A percentile compares a stretch with the other conserved stretches of the same genome.
phyloP scores from a whole-genome alignment of 2,888 invertebrate genomes.

The Drosophila recens region DNA sequence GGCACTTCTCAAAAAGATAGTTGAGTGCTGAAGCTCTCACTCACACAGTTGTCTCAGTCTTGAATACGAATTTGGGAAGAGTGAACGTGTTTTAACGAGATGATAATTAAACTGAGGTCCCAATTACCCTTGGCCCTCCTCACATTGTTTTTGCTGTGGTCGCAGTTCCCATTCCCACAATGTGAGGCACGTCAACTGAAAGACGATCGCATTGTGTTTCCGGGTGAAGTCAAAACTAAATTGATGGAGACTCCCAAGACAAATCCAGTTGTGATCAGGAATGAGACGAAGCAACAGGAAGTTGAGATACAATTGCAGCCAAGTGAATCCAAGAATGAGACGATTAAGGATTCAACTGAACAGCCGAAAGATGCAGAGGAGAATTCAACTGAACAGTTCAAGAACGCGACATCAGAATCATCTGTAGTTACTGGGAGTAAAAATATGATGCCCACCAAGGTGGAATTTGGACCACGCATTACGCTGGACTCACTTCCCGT shows the following conservation, averaged over 20 bases:
- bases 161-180: constrained; percentile 30
- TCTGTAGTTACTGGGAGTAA: neutral
- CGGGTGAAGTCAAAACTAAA: constrained; percentile 12
- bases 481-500: constrained; percentile 52
- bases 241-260: neutral
- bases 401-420: neutral
- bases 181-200: constrained; percentile 13
- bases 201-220: constrained; percentile 31
- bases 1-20: constrained; percentile 4
- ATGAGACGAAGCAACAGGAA: neutral
- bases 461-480: constrained; percentile 52
- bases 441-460: neutral
- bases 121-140: constrained; percentile 24
- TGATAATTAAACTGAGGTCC: constrained; percentile 31
- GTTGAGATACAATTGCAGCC: neutral
- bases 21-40: constrained; percentile 4
- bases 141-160: constrained; percentile 24
- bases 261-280: neutral
- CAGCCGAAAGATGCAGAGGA: neutral
- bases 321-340: neutral
- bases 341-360: neutral
- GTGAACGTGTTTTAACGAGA: constrained; percentile 64
- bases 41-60: constrained; percentile 48
- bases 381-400: neutral
- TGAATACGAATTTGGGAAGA: constrained; percentile 42